phyloP scores from a whole-genome alignment of 2,113 vertebrate genomes.

The Carassius carassius region DNA sequence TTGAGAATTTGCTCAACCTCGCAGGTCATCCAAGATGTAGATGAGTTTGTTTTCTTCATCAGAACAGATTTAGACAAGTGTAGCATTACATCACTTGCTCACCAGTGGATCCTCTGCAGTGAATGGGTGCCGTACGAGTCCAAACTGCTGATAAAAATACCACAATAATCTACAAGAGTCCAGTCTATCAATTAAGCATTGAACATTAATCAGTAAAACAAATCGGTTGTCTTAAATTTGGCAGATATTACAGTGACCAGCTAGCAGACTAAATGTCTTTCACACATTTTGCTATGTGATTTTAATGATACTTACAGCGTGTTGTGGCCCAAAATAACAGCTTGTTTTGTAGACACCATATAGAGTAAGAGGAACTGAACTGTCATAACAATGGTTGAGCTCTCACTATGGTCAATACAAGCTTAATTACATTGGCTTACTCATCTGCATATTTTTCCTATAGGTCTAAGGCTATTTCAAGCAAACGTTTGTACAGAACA shows the following conservation, averaged over 20 bases:
- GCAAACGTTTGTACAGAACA: neutral
- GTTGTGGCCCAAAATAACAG: conserved; percentile 27
- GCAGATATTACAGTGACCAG: neutral
- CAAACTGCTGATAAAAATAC: too few relatives aligned
- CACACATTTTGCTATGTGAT: neutral
- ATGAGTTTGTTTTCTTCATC: too few relatives aligned
- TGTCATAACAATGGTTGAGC: conserved; percentile 1
- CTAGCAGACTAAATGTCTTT: neutral
- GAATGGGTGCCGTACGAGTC: too few relatives aligned
- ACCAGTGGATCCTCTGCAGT: too few relatives aligned
- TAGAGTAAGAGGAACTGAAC: neutral
- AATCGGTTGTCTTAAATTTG: neutral
- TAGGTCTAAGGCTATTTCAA: neutral
- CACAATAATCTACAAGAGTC: too few relatives aligned
- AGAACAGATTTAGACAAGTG: too few relatives aligned
- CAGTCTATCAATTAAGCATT: too few relatives aligned
- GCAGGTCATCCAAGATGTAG: too few relatives aligned
- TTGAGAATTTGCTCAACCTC: too few relatives aligned
- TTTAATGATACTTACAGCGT: neutral
- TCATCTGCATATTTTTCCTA: conserved; percentile 34
- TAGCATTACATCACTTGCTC: too few relatives aligned
- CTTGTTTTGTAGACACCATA: neutral
- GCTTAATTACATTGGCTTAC: conserved; percentile 36
- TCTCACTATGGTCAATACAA: conserved; percentile 12
- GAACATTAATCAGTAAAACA: neutral